These are phyloP conservation scores for Oxyura jamaicensis DNA, from an alignment of 2,113 vertebrate genomes.

Conservation along the genomic window DNA sequence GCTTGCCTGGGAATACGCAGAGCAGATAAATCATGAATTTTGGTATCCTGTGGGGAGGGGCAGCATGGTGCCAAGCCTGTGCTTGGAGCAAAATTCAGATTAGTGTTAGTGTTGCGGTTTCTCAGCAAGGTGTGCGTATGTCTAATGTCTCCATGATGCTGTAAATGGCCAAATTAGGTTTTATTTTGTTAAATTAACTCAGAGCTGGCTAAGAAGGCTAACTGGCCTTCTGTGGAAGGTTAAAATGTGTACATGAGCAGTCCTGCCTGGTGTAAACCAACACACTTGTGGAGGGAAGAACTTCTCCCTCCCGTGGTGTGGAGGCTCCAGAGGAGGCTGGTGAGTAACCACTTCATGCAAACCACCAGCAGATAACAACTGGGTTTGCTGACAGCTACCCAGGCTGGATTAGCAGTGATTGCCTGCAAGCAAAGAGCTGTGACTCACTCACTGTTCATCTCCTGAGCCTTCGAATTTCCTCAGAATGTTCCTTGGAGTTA, in stretches of 20 bases:
- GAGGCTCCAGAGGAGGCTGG: not conserved
- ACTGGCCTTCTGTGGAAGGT: not conserved
- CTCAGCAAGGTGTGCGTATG: not conserved
- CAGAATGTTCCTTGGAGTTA: not conserved
- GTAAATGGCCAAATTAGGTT: not conserved
- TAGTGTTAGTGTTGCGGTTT: not conserved
- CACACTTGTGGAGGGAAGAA: not conserved
- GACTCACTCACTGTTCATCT: not conserved
- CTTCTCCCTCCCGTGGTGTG: fast-evolving
- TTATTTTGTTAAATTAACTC: not conserved
- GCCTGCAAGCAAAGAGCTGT: not conserved
- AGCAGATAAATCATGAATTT: not conserved
- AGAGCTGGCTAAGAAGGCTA: too few species aligned
- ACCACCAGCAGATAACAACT: not conserved
- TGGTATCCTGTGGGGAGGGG: not conserved
- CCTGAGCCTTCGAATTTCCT: not conserved
- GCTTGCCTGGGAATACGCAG: not conserved
- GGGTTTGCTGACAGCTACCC: not conserved
- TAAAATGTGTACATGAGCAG: not conserved
- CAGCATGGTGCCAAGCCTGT: not conserved
- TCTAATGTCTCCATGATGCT: not conserved
- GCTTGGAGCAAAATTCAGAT: not conserved
- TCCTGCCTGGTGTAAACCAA: not conserved
- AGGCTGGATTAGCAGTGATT: not conserved
- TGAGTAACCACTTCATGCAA: not conserved